Base-by-base conservation (phyloP, 2,888 invertebrate genomes). In the Lepeophtheirus nordmannii region DNA sequence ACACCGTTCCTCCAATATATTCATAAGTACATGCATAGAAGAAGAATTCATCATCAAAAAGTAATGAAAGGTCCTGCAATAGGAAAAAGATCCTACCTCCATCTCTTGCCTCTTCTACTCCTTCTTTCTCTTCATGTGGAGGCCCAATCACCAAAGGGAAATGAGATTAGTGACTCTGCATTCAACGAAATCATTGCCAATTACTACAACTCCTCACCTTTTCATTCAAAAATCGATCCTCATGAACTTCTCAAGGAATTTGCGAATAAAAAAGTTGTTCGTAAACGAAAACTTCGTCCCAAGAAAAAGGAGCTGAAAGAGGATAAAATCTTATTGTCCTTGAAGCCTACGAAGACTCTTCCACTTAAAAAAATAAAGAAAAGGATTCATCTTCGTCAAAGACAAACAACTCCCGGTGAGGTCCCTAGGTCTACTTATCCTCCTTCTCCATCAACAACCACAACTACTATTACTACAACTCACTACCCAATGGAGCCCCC, bases 181-280 rank as follows among this genome's bases (percentile, higher is more conserved):
- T 46, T 46, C 53, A 46, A 46, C 53, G 53, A 46, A 46, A 46
- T 46, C 53, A 46, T 46, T 46, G 14, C 53, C 14, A 46, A 46
- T 17, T 46, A 46, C 53, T 46, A 46, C 53, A 46, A 46, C 53
- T 46, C 53, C 17, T 46, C 53, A 3, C 53, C 53, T 8, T 46
- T 46, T 8, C 8, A 46, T 17, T 2, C 5, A 46, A 46, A n/a
- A 17, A 46, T 46, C 2, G 53, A 46, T 46, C 53, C 53, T 46
- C 5, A 46, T n/a, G 53, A 46, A 17, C 53, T 46, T 5, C 53
- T 46, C 53, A 14, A 17, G 14, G 53, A 46, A 17, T 46, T 46
- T 46, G 53, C 53, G 8, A 46, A 46, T 8, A 46, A 46, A 17
- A 46, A 46, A 46, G 17, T 46, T 17, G 8, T 46, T 14, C 53